Conservation (phyloP, 2,888 invertebrate genomes). For the Xestia xanthographa region DNA sequence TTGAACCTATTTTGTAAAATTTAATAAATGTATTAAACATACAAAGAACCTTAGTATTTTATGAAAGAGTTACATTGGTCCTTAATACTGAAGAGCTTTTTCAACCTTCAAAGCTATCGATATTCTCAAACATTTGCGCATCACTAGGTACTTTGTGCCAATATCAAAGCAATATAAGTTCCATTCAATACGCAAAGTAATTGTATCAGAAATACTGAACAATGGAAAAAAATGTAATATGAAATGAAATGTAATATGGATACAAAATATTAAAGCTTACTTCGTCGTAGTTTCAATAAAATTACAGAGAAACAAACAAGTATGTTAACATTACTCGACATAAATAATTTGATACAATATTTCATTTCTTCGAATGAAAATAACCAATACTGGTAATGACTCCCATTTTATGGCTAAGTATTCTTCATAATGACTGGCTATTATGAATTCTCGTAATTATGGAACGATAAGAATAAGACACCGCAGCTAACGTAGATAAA, state of each 20-base stretch:
- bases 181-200: conserved; percentile 8
- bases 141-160: conserved; percentile 8
- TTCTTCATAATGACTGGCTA: background rate
- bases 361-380: background rate
- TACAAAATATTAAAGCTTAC: conserved; percentile 6
- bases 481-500: background rate
- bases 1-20: background rate
- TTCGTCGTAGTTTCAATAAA: conserved; percentile 11
- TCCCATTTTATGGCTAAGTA: background rate
- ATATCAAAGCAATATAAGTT: conserved; percentile 22
- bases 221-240: conserved; percentile 24
- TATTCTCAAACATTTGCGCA: background rate
- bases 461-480: conserved; percentile 6
- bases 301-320: conserved; percentile 18
- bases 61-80: background rate
- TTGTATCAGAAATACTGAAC: conserved; percentile 30
- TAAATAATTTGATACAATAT: background rate
- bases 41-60: background rate
- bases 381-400: background rate
- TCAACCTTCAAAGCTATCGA: background rate
- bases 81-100: background rate
- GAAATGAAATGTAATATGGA: no score
- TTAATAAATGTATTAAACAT: conserved; percentile 1
- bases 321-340: background rate
- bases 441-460: conserved; percentile 6